phyloP scores from a whole-genome alignment of 2,888 invertebrate genomes.

The Agonopterix arenella region DNA sequence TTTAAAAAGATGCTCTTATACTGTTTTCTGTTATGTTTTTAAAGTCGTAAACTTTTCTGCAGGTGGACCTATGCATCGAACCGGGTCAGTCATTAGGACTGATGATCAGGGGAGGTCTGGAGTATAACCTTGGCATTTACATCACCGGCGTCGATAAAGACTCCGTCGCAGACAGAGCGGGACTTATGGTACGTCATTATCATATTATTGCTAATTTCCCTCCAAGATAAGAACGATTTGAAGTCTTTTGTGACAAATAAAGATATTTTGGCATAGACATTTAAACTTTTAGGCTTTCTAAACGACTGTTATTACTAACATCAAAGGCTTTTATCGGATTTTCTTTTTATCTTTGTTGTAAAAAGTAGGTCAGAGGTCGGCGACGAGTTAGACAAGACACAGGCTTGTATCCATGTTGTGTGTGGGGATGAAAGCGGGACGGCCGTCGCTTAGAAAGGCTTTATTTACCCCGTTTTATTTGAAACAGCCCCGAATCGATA shows the following conservation, averaged over 20 bases:
- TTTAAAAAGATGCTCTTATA: not conserved
- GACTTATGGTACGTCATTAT: conserved; percentile 81
- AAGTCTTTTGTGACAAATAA: too few species aligned
- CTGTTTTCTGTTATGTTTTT: conserved; percentile 11
- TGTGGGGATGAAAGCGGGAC: not conserved
- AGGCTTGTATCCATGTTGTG: conserved; percentile 1
- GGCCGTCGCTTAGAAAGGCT: conserved; percentile 1
- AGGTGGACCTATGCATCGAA: conserved; percentile 92
- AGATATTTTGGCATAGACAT: too few species aligned
- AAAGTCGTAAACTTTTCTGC: conserved; percentile 20
- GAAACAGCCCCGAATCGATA: conserved; percentile 4
- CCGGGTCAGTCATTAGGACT: conserved; percentile 94
- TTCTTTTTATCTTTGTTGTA: conserved; percentile 6
- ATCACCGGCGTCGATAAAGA: conserved; percentile 96
- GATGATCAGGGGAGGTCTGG: conserved; percentile 96
- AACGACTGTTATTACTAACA: too few species aligned
- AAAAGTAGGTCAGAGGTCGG: conserved; percentile 10
- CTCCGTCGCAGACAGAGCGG: conserved; percentile 94
- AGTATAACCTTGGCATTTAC: conserved; percentile 97
- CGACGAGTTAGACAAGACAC: conserved; percentile 7
- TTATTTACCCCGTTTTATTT: conserved; percentile 1
- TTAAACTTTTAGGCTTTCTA: too few species aligned
- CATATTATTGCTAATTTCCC: too few species aligned
- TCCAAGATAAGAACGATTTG: too few species aligned
- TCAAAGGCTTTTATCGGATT: not conserved